Percentiles rank a stretch among this genome's conserved stretches.
Evolutionary conservation across 2,113 vertebrate genomes (phyloP).

Genomic region (Epinephelus lanceolatus): DNA sequence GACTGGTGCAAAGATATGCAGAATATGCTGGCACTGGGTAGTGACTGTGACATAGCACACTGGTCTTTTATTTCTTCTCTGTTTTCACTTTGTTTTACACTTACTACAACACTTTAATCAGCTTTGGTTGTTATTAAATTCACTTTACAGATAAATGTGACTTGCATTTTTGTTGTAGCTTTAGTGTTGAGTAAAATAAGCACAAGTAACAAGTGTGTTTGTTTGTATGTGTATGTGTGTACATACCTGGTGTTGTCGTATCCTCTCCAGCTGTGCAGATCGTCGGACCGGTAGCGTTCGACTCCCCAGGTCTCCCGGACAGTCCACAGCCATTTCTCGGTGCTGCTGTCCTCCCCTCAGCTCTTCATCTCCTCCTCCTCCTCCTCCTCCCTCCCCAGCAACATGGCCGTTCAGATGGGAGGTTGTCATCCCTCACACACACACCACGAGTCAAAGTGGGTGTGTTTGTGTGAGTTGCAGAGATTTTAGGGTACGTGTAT

Average conservation of each 20-base stretch:
- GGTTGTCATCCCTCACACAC: conserved; percentile 88
- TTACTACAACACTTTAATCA: not conserved
- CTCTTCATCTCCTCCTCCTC: conserved; percentile 83
- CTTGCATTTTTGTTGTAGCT: not conserved
- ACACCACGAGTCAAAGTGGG: conserved; percentile 17
- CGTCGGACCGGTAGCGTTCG: conserved; percentile 92
- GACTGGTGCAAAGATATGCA: not conserved
- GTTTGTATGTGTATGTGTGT: not conserved
- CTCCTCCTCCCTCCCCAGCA: conserved; percentile 88
- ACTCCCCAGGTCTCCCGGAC: conserved; percentile 93
- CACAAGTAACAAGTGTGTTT: not conserved
- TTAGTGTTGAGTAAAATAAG: not conserved
- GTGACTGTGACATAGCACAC: not conserved
- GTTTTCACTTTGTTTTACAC: not conserved
- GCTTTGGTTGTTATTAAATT: not conserved
- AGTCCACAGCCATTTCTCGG: conserved; percentile 98
- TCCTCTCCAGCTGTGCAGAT: conserved; percentile 94
- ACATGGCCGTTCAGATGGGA: conserved; percentile 96
- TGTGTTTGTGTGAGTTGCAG: conserved; percentile 16
- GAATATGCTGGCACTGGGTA: not conserved
- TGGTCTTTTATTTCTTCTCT: not conserved
- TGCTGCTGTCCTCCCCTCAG: conserved; percentile 88
- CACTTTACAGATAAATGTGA: not conserved
- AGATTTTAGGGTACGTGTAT: not conserved
- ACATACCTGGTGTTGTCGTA: conserved; percentile 92